Conservation (phyloP, 1,140 invertebrate species). For the Wiebesia pumilae region DNA sequence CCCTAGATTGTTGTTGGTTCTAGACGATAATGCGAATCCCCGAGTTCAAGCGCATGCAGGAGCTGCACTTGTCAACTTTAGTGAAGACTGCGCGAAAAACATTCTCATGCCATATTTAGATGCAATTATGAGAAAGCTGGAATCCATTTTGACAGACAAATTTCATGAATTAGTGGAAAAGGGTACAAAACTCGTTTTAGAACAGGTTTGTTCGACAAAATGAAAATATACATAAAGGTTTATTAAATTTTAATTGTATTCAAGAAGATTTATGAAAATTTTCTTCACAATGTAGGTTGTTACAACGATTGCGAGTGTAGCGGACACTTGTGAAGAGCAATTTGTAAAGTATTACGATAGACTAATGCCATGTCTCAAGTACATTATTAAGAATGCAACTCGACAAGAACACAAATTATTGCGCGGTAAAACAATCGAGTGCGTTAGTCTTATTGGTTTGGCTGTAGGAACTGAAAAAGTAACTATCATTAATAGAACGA, state of each 20-base stretch:
- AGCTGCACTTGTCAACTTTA: conserved; percentile 98
- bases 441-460: conserved; percentile 97
- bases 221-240: not conserved
- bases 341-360: conserved; percentile 90
- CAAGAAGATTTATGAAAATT: not conserved
- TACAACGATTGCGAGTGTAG: conserved; percentile 98
- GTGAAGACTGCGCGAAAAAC: conserved; percentile 97
- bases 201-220: conserved; percentile 81
- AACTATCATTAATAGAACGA: conserved; percentile 43
- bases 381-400: conserved; percentile 96
- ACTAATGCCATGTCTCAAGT: conserved; percentile 97
- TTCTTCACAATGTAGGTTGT: conserved; percentile 76
- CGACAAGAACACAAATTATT: conserved; percentile 91
- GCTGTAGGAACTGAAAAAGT: conserved; percentile 96
- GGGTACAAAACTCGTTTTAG: conserved; percentile 96
- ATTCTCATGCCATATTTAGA: conserved; percentile 94
- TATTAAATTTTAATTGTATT: not conserved
- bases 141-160: conserved; percentile 92
- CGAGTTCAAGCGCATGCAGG: conserved; percentile 94
- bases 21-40: conserved; percentile 94
- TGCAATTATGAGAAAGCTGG: conserved; percentile 92
- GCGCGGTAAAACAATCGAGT: conserved; percentile 97
- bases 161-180: conserved; percentile 95
- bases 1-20: conserved; percentile 90
- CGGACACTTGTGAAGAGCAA: conserved; percentile 98